Evolutionary conservation across 2,888 invertebrate species (phyloP), one percentile per base, ranked within the genome.

Genomic region (Drosophila cognata): DNA sequence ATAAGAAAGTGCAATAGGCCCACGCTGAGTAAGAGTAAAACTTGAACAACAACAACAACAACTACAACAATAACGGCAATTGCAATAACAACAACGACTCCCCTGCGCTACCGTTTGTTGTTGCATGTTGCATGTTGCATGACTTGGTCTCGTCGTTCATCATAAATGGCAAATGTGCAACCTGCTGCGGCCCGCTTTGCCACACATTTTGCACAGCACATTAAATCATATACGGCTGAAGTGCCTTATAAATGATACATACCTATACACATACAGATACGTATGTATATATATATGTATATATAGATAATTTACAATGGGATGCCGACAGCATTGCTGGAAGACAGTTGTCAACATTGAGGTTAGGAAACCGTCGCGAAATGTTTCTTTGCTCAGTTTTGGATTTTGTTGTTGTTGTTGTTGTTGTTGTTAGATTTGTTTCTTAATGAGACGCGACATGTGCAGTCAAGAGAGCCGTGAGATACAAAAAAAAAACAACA

Each of bases 281-380:
- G 1, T n/a, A 4, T 1, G 5, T 52, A 13, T 25, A 36, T 43
- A n/a, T 28, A 31, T 28, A 36, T 50, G 21, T 21, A 18, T 13
- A 21, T 36, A 36, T 35, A 52, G 50, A 63, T 53, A 63, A 33
- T 18, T 43, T 74, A 65, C 75, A 75, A 55, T 51, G 57, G 25
- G 36, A 50, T 18, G 55, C 55, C 56, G 52, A 25, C 59, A 71
- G 53, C 69, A 71, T 51, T 53, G 59, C 33, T 67, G 50, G 68
- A 57, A 67, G 67, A 61, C 71, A 64, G 59, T 73, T 79, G 82
- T 53, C 85, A 78, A 66, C 74, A 89, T 84, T 90, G 90, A 79
- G 90, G 87, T 87, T 87, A 90, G 80, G 77, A 88, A 90, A 89
- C 76, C 86, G 69, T 74, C 74, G 74, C 80, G 33, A 77, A 64